Evolutionary conservation across 35 echinoderm and acorn worm genomes (phyloP).

Genomic region (Anneissia japonica): DNA sequence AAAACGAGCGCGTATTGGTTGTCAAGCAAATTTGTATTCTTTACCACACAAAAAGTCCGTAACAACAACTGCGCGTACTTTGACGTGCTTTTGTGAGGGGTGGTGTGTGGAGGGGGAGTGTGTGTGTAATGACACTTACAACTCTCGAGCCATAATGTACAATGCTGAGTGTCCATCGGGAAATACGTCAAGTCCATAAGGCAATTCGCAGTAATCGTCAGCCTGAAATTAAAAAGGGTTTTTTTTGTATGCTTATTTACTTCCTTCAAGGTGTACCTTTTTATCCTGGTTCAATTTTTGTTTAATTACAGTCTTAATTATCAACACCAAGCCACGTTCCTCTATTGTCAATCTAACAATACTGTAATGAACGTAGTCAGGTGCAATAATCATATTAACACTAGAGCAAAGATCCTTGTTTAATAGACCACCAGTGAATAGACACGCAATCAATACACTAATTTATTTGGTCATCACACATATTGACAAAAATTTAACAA

Average conservation of each 20-base stretch:
- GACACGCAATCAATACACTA: too few species aligned
- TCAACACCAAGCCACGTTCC: background rate
- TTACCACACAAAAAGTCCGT: background rate
- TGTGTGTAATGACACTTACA: constrained; percentile 56
- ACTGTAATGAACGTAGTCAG: background rate
- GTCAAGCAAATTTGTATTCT: background rate
- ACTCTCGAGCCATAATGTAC: constrained; percentile 65
- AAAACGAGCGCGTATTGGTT: background rate
- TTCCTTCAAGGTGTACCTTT: background rate
- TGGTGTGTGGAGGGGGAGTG: background rate
- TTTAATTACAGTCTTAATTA: background rate
- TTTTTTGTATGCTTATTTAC: background rate
- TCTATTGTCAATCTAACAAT: background rate
- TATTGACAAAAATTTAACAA: too few species aligned
- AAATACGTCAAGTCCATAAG: constrained; percentile 68
- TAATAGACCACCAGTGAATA: too few species aligned
- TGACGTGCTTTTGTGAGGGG: background rate
- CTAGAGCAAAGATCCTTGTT: too few species aligned
- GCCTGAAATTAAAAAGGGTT: constrained; percentile 27
- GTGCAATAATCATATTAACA: background rate
- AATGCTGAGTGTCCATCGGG: constrained; percentile 72
- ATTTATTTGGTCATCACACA: too few species aligned
- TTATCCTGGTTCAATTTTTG: background rate
- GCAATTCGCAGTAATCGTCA: constrained; percentile 77
- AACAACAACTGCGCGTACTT: background rate